Evolutionary conservation across 2,888 invertebrate species (phyloP), one percentile per base, ranked within the genome.

Genomic region (Mesorhabditis sp.): DNA sequence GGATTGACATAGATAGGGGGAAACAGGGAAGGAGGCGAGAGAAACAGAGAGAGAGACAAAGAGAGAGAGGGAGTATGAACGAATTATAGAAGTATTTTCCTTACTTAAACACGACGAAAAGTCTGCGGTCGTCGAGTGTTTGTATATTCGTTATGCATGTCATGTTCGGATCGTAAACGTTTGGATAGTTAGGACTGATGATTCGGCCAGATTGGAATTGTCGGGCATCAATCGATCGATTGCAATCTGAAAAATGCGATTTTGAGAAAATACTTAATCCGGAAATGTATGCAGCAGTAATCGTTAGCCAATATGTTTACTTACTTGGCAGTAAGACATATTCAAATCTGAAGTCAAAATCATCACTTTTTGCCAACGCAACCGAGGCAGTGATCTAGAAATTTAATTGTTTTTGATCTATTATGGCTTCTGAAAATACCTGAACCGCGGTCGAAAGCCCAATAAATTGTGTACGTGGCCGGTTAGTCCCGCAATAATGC

Each of bases 121-220:
- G 69, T 43, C 69, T 69, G 43, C 67, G 50, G 44, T 74, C 73
- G 1, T 68, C 42, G 4, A 77, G 45, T 45, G 74, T 72, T n/a
- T 64, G 67, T 6, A 82, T 15, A 10, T 67, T 70, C 2, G 83
- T 84, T 3, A 65, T 67, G 68, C 83, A 83, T 2, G 78, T 72
- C 4, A 70, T 42, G 69, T 84, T 84, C 67, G 72, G 70, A 50
- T 72, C 70, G 67, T 83, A 84, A 5, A 50, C 61, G n/a, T 78
- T 73, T 4, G 83, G 83, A 68, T 73, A 83, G 72, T 83, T 81
- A 1, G 83, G 83, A 68, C 76, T 79, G 4, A 79, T 81, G 5
- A 83, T 62, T 7, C 80, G 70, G 45, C 82, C 81, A 28, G 76
- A 72, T 50, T 69, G 65, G 41, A 71, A 66, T 7, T 66, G 67